A percentile compares a stretch with the other conserved stretches of the same genome.
Conservation (phyloP, 1,140 invertebrate species). For the Aphaenogaster rudis region DNA sequence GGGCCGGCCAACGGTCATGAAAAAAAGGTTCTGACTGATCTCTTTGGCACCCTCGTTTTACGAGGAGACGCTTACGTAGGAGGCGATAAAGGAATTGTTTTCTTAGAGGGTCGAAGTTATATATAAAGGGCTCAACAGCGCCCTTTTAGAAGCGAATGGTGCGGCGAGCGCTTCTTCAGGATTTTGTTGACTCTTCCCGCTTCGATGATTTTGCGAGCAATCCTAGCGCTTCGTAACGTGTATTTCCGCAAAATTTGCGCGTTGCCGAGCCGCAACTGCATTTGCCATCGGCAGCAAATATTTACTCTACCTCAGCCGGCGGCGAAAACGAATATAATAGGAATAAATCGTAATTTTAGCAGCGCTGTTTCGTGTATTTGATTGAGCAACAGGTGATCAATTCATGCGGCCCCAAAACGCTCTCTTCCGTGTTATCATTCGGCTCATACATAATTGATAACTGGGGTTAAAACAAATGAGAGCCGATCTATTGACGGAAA, state of each 20-base stretch:
- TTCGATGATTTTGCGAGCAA: not conserved
- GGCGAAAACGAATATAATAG: slow-evolving; percentile 59
- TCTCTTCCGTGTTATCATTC: slow-evolving; percentile 51
- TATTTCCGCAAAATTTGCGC: slow-evolving; percentile 52
- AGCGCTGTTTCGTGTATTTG: slow-evolving; percentile 45
- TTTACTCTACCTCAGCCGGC: slow-evolving; percentile 37
- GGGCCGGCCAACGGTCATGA: slow-evolving; percentile 17
- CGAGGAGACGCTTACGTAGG: slow-evolving; percentile 30
- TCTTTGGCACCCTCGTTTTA: slow-evolving; percentile 43
- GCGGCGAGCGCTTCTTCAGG: slow-evolving; percentile 29
- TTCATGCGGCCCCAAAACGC: slow-evolving; percentile 26
- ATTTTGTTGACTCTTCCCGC: slow-evolving; percentile 29
- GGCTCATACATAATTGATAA: slow-evolving; percentile 57
- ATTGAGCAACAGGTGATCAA: slow-evolving; percentile 73
- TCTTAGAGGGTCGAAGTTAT: slow-evolving; percentile 39
- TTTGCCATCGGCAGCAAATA: slow-evolving; percentile 55
- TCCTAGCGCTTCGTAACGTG: not conserved
- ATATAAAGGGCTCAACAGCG: not conserved
- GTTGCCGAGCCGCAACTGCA: slow-evolving; percentile 28
- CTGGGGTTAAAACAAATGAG: slow-evolving; percentile 6
- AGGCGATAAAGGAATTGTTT: slow-evolving; percentile 63
- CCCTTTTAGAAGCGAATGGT: slow-evolving; percentile 16
- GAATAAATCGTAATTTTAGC: slow-evolving; percentile 65
- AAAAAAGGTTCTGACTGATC: slow-evolving; percentile 41
- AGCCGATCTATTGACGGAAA: not conserved